Evolutionary conservation across 2,797 vertebrate species (phyloP).

Genomic region (Threskiornis aethiopicus): DNA sequence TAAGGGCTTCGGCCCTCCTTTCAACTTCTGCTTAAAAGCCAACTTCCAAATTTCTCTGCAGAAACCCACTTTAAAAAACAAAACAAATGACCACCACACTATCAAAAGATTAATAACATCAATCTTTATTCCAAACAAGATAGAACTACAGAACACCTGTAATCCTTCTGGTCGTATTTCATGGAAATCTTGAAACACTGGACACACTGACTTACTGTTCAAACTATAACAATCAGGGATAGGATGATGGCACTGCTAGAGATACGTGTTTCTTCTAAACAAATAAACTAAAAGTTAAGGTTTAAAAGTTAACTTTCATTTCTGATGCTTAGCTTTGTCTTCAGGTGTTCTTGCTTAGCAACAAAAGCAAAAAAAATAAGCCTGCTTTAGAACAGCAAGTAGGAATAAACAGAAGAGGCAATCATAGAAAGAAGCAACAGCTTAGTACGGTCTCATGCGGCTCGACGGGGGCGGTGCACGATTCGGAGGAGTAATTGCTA

Average conservation of each 20-base stretch:
- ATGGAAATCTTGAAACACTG: conserved; percentile 29
- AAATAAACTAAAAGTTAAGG: conserved; percentile 20
- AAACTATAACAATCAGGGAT: not conserved
- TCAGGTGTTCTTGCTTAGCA: conserved; percentile 4
- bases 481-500: conserved; percentile 95
- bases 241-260: not conserved
- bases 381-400: conserved; percentile 71
- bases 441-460: conserved; percentile 93
- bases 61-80: not conserved
- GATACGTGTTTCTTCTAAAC: conserved; percentile 1
- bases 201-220: not conserved
- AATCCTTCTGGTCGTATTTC: not conserved
- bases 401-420: conserved; percentile 41
- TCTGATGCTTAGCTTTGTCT: conserved; percentile 45
- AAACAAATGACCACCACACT: not conserved
- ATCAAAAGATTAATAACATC: conserved; percentile 1
- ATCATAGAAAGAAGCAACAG: not conserved
- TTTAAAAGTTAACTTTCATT: conserved; percentile 22
- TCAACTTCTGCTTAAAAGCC: not conserved
- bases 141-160: conserved; percentile 53
- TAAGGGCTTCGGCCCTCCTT: not conserved
- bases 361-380: conserved; percentile 6
- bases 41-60: not conserved
- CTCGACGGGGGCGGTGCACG: conserved; percentile 86
- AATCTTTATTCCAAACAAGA: conserved; percentile 63